These are phyloP conservation scores for Gambusia affinis DNA, from an alignment of 2,113 vertebrate genomes.

Conservation along the genomic window DNA sequence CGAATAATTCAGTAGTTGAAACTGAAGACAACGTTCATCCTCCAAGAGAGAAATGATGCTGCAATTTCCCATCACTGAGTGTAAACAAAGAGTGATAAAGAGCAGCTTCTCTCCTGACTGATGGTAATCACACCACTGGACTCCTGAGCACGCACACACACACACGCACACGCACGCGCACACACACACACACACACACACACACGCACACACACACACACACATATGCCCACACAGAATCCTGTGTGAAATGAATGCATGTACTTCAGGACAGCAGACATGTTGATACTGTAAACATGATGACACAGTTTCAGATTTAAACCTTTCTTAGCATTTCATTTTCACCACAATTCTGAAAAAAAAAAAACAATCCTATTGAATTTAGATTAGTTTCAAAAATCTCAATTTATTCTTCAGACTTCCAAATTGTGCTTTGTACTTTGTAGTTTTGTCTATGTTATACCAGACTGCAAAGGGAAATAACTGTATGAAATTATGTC, in stretches of 20 bases:
- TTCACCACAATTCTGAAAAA: background rate
- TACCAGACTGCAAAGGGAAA: too few species aligned
- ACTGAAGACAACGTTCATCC: background rate
- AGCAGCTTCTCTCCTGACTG: constrained; percentile 1
- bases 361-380: background rate
- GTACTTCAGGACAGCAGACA: background rate
- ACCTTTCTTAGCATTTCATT: background rate
- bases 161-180: too few species aligned
- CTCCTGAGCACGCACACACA: background rate
- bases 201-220: too few species aligned
- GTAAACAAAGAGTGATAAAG: background rate
- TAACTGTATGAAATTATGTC: too few species aligned
- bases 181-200: too few species aligned
- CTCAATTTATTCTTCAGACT: too few species aligned
- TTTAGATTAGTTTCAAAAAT: too few species aligned
- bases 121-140: constrained; percentile 9
- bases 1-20: background rate
- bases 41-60: too few species aligned
- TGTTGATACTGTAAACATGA: constrained; percentile 15
- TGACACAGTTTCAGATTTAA: constrained; percentile 20
- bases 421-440: too few species aligned
- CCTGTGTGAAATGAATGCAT: background rate
- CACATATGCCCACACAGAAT: background rate
- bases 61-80: background rate
- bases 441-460: too few species aligned